Evolutionary conservation across 1,140 invertebrate genomes (phyloP), one percentile per base, ranked within the genome.

Genomic region (Trinorchestia longiramus): DNA sequence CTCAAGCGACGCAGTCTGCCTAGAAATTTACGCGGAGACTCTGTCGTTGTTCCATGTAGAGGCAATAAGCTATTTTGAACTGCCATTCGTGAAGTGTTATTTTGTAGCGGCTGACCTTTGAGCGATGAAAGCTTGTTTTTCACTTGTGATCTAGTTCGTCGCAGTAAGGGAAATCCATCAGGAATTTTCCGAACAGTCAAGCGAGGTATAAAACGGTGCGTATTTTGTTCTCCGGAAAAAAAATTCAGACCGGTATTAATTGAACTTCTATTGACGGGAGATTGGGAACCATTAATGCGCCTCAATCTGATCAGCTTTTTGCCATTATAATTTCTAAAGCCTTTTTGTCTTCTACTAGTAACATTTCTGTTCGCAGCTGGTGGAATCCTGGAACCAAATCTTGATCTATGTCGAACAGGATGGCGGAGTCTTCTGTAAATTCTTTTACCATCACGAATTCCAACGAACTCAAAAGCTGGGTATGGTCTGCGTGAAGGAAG

Each of bases 361-460:
- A n/a, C 47, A 43, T 45, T 94, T 94, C 92, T 47, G 41, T 91
- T 43, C 28, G 88, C 62, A 23, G 62, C 8, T 23, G 28, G 28
- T 77, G 88, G 28, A 91, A 41, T 36, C 19, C 36, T 91, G 88
- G 88, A 15, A 44, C 43, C 62, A 44, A 91, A 42, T 43, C 88
- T 91, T 43, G 43, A 15, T 43, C 88, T 23, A 36, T 28, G 88
- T 28, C 88, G 88, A 91, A 91, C 11, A 43, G 88, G 41, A 91
- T 42, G 88, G 43, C 88, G 88, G 36, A 91, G 88, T 91, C 88
- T 91, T 42, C 88, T 8, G 43, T 91, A 91, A 42, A 91, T 91
- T 91, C 88, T 42, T 15, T 42, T 91, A 41, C 88, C 88, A 44
- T 91, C 43, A 0, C 88, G 88, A 28, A 91, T 43, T 11, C 88